Evolutionary conservation across 2,888 invertebrate species (phyloP).

Genomic region (Euplagia quadripunctaria): DNA sequence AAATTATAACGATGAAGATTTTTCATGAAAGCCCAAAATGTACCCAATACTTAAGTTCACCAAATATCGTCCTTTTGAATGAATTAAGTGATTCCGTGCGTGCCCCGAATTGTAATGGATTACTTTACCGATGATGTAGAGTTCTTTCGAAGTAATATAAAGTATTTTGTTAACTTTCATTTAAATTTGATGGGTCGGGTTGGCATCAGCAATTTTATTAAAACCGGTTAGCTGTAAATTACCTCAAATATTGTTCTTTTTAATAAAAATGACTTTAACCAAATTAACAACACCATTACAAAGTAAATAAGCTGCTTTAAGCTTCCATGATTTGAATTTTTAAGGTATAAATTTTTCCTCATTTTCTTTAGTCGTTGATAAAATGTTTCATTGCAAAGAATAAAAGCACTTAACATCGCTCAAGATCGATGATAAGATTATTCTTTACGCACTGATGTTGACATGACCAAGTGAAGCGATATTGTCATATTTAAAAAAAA

Average conservation of each 20-base stretch:
- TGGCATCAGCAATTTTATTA: neutral
- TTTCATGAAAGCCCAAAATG: neutral
- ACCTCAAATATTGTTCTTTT: neutral
- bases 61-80: slow-evolving; percentile 12
- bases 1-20: neutral
- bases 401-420: too few species aligned
- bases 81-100: slow-evolving; percentile 33
- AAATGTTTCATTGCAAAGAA: neutral
- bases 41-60: neutral
- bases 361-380: neutral
- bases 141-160: slow-evolving; percentile 8
- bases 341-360: neutral
- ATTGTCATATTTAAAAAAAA: too few species aligned
- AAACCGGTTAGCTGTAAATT: neutral
- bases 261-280: neutral
- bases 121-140: slow-evolving; percentile 9
- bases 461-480: too few species aligned
- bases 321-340: neutral
- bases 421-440: too few species aligned
- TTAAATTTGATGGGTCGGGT: neutral
- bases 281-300: neutral
- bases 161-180: neutral
- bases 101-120: slow-evolving; percentile 21
- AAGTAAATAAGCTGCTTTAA: neutral
- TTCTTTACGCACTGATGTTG: too few species aligned